Base-by-base conservation (phyloP, 2,113 vertebrate species). In the Salvelinus fontinalis region DNA sequence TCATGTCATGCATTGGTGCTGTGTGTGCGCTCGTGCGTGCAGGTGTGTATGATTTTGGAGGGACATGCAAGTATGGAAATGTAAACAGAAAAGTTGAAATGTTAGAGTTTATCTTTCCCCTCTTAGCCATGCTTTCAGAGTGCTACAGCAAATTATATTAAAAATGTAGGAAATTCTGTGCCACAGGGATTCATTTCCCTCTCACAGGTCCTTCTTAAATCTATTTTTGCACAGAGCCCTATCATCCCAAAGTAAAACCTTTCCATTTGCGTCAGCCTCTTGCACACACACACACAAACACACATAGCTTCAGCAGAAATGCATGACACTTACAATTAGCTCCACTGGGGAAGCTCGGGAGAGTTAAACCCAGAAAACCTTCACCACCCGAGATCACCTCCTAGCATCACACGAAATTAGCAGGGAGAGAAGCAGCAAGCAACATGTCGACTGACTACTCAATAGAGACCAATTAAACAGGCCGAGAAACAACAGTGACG, bases 271-370 rank as follows among this genome's bases (percentile, higher is more conserved):
- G n/a, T 48, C 24, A 70, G 34, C 70, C 20, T 51, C 27, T 29
- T 39, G 54, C n/a, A 13, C 66, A 39, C 66, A 67, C 69, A 70
- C 67, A 75, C 75, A 74, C 7, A 66, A 57, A 70, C 29, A 64
- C 48, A 39, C 48, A 26, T 20, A 51, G 27, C 26, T 67, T 67
- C 39, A 70, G 34, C 65, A 75, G 73, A 54, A 79, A 78, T 79
- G 79, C 76, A 74, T 82, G 79, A 80, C 81, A 81, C 71, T 77
- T 75, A 76, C 70, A 81, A 86, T 86, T 86, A 85, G 86, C 78
- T 65, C 76, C 80, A 74, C 80, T 26, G 80, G 83, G 83, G 65
- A 68, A 79, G 77, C 54, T 80, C 67, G 80, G 82, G 75, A 80
- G 80, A 71, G 80, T 81, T 86, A 44, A 84, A 86, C 81, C 83